Evolutionary conservation across 2,797 vertebrate genomes (phyloP), one percentile per base, ranked within the genome.

Genomic region (Cephalopachus bancanus): DNA sequence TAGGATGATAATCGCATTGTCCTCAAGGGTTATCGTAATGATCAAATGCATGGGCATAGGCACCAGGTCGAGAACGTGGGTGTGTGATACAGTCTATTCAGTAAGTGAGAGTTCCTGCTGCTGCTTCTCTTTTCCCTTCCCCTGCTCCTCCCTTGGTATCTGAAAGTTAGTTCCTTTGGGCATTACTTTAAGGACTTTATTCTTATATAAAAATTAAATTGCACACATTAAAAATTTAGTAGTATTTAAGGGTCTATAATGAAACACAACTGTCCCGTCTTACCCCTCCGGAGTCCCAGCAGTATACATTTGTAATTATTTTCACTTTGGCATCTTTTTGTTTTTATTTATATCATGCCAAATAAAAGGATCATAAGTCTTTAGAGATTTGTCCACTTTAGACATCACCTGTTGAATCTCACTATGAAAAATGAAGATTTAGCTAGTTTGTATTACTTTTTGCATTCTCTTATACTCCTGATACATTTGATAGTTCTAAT

Each of bases 271-370:
- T 51, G 15, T 55, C 33, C 4, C 81, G n/a, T 10, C 22, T 65
- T 28, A 88, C 55, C 17, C 33, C 15, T 83, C 24, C 72, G 87
- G 53, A 60, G 78, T 85, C 14, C n/a, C 44, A 33, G 71, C 14
- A 57, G 10, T 59, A 85, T 65, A 75, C 5, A 76, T 49, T 87
- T 89, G 8, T 62, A 87, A 53, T 93, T 75, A 93, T 96, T 93
- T 96, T 85, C 44, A 83, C 59, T 88, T 94, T 71, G 26, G 75
- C 4, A 55, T 91, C 26, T 80, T 95, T 90, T 79, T 67, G 24
- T 94, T 91, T 30, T 92, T 92, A 74, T 80, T 80, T 91, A 64
- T 90, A 59, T 67, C 64, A 90, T 71, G 44, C 22, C 22, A 64
- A 64, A 62, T 87, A 60, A 80, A 84, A 64, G 51, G 55, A 74